Percentiles rank a stretch among this genome's conserved stretches.
Evolutionary conservation across 35 echinoderm and acorn worm species (phyloP).

Genomic region (Apostichopus japonicus): DNA sequence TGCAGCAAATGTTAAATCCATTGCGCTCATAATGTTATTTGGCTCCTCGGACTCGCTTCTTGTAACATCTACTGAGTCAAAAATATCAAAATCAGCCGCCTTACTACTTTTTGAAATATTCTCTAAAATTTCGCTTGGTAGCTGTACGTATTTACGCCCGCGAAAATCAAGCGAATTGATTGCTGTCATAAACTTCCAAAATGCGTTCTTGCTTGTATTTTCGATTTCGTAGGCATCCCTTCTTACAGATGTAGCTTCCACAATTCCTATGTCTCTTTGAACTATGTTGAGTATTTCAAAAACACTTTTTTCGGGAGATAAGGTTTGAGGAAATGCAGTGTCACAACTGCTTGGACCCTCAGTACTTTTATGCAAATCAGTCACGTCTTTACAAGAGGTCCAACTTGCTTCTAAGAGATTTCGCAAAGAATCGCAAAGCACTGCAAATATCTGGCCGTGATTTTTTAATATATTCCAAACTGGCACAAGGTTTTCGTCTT

Average conservation of each 20-base stretch:
- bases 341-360: not conserved
- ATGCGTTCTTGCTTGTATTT: not conserved
- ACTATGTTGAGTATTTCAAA: not conserved
- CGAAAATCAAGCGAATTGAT: conserved; percentile 13
- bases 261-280: not conserved
- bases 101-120: not conserved
- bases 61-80: not conserved
- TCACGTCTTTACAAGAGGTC: not conserved
- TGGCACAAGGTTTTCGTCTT: not conserved
- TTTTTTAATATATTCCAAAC: conserved; percentile 12
- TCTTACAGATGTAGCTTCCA: not conserved
- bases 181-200: conserved; percentile 24
- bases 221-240: not conserved
- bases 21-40: conserved; percentile 5
- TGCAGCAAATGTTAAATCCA: conserved; percentile 34
- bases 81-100: not conserved
- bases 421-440: not conserved
- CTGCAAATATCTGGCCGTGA: not conserved
- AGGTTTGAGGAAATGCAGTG: too few species aligned
- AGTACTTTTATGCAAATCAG: not conserved
- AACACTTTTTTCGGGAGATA: not conserved
- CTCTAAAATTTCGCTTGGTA: not conserved
- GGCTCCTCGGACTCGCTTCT: not conserved
- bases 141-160: not conserved
- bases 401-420: not conserved